Evolutionary conservation across 2,888 invertebrate genomes (phyloP), one percentile per base, ranked within the genome.

Genomic region (Teleogryllus oceanicus): DNA sequence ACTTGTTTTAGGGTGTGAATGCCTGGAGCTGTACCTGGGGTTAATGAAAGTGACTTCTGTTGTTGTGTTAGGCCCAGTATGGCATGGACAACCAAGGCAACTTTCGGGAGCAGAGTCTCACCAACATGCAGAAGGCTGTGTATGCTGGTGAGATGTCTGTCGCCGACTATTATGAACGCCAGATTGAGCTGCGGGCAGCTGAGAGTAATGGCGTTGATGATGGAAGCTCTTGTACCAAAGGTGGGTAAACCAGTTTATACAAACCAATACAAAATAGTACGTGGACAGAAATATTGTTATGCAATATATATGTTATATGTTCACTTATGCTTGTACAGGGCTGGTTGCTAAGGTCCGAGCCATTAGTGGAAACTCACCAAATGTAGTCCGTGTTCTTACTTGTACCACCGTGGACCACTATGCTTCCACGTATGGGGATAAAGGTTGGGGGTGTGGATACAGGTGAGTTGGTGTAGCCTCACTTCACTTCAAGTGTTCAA

Each of bases 361-460:
- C n/a, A 83, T 84, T n/a, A 85, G 85, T 81, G 83, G 83, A 51
- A 90, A 89, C 84, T 90, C 90, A 81, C 87, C 90, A 75, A 92
- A 92, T 84, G 92, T 94, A 80, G 89, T 90, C 79, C 90, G 91
- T 85, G 93, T 93, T 0, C 91, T 93, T 86, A 89, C 95, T 82
- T 95, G 95, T 86, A 93, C 93, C 49, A 92, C 92, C 0, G 93
- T 94, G 75, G 95, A 96, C 86, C 96, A 96, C 87, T 96, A 94
- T 86, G 94, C 94, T 2, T 94, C 94, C 75, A 94, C 95, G 0
- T 95, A 95, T 85, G 96, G 95, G 0, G 96, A 96, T 87, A 90
- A 93, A 84, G 96, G 96, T 12, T 97, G 96, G 96, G 96, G 96
- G 2, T 97, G 97, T 85, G 97, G 97, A 0, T 96, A 96, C 86